A percentile compares a stretch with the other conserved stretches of the same genome.
phyloP scores from a whole-genome alignment of 2,113 vertebrate species.

The Pagrus major region DNA sequence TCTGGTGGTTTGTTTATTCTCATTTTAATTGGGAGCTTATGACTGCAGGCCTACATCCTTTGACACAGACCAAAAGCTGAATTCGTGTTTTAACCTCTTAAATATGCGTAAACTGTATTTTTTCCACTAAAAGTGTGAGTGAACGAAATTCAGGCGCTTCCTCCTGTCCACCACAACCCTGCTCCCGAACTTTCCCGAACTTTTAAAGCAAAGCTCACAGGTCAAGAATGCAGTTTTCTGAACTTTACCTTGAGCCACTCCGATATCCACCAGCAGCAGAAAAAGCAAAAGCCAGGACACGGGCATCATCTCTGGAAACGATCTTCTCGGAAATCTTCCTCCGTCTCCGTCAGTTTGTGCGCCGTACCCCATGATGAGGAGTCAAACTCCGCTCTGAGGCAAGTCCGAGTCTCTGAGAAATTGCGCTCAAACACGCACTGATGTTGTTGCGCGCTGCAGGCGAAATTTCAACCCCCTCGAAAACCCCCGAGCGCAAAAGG shows the following conservation, averaged over 20 bases:
- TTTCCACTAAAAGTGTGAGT: not conserved
- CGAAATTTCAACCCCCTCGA: constrained; percentile 6
- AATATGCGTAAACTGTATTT: not conserved
- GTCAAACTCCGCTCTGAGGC: constrained; percentile 70
- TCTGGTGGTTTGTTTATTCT: not conserved
- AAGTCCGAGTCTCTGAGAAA: constrained; percentile 64
- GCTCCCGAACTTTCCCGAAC: constrained; percentile 45
- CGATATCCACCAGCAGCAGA: constrained; percentile 86
- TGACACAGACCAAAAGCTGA: not conserved
- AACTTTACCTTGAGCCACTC: constrained; percentile 91
- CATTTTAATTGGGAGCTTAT: not conserved
- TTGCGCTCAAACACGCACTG: constrained; percentile 36
- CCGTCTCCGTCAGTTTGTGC: constrained; percentile 85
- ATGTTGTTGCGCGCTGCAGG: constrained; percentile 25
- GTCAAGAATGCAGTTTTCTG: not conserved
- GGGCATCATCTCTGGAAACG: constrained; percentile 84
- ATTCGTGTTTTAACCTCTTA: not conserved
- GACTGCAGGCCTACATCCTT: not conserved
- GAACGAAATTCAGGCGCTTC: constrained; percentile 3
- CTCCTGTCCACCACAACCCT: not conserved
- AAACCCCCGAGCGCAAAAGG: constrained; percentile 7
- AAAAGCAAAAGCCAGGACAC: constrained; percentile 87
- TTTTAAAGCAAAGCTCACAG: constrained; percentile 54
- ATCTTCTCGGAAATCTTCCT: constrained; percentile 86
- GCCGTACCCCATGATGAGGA: constrained; percentile 87